Conservation (phyloP, 92 coral and sea anemone species). For the Umimayanthus kanabou region DNA sequence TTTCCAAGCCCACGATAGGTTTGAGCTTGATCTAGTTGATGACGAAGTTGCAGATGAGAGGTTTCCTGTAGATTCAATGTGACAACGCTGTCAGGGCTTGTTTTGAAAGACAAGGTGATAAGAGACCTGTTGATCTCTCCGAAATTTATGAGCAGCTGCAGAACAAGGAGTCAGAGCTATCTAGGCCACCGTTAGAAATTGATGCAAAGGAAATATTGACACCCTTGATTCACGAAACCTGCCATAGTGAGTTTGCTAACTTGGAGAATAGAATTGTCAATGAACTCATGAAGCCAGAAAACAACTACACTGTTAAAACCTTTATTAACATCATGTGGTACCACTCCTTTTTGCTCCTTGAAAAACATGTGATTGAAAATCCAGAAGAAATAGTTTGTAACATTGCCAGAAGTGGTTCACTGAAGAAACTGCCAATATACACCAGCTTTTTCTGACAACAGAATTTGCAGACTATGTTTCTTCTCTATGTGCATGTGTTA, state of each 20-base stretch:
- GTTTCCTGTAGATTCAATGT: no score
- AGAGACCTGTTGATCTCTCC: neutral
- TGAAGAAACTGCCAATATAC: no score
- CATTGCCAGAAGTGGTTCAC: no score
- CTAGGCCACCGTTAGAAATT: neutral
- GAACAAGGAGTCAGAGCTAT: conserved; percentile 30
- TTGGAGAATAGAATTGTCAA: no score
- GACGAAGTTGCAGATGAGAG: no score
- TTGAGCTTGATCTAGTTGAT: no score
- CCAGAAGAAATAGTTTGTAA: no score
- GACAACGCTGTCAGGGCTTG: neutral
- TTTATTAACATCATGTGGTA: conserved; percentile 42
- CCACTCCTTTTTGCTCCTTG: conserved; percentile 14
- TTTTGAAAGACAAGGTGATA: neutral
- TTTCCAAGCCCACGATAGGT: no score
- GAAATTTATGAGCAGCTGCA: conserved; percentile 9
- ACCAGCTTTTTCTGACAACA: no score
- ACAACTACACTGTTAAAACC: neutral
- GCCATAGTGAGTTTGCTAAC: neutral
- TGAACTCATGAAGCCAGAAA: neutral
- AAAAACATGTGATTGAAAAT: no score
- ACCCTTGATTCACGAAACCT: neutral
- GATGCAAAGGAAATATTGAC: neutral
- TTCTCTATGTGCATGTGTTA: no score
- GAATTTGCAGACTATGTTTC: no score